Evolutionary conservation across 2,797 vertebrate species (phyloP), one percentile per base, ranked within the genome.

Genomic region (Typhlichthys eigenmanni): DNA sequence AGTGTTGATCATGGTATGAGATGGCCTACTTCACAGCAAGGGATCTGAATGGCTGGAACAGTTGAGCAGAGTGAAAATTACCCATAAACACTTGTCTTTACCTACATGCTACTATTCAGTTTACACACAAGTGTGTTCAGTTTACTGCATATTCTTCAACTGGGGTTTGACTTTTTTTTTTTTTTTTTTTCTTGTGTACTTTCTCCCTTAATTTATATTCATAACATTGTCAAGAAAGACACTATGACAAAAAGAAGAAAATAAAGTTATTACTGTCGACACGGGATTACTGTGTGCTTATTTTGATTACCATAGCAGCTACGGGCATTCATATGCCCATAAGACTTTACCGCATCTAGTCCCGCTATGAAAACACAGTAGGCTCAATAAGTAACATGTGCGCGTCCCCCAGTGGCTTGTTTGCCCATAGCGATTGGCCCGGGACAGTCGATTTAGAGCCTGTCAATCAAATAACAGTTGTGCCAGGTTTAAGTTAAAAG

Each of bases 211-310:
- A 89, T 91, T 89, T 91, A 84, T 90, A 88, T 82, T 86, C 5
- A 62, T 80, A 87, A 87, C 80, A 85, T 81, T 78, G 82, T 89
- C 85, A 82, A 73, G 63, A 76, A 76, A 83, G 81, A 88, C 80
- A 74, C 63, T 81, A 82, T 82, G 71, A 83, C 75, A 84, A 75
- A 69, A 61, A 78, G 49, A 74, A 73, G 72, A 84, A 82, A 89
- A 90, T 89, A 90, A 92, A 92, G 71, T 66, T 85, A 78, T 77
- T 87, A 74, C 76, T 89, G 85, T 86, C 85, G 79, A 88, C 73
- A 84, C 80, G 85, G 75, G 67, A 75, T 68, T 32, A 67, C 13
- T 55, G 54, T 68, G 59, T 80, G 54, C 24, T 79, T 73, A 17
- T 53, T 19, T 55, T 54, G 19, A n/a, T 79, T 75, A 66, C 64